phyloP scores from a whole-genome alignment of 2,888 invertebrate genomes.

The Chydorus sphaericus region DNA sequence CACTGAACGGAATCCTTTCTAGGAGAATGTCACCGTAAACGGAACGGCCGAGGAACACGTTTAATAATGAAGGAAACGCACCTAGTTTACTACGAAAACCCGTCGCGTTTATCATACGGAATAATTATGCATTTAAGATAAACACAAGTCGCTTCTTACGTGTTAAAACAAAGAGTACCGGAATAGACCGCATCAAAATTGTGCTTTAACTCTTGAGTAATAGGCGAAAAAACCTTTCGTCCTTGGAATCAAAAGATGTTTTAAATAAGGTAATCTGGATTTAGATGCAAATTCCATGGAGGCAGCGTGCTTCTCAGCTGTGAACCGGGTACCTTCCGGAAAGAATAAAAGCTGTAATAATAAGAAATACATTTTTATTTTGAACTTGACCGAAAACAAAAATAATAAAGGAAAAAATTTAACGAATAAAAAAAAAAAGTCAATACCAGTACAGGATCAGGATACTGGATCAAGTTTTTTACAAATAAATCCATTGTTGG shows the following conservation, averaged over 20 bases:
- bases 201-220: slow-evolving; percentile 62
- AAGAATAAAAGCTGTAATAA: slow-evolving; percentile 57
- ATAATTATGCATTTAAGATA: not conserved
- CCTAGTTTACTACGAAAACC: slow-evolving; percentile 1
- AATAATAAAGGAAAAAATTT: not conserved
- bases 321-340: slow-evolving; percentile 88
- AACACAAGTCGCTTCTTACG: slow-evolving; percentile 17
- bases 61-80: not conserved
- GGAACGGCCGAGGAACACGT: slow-evolving; percentile 1
- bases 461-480: slow-evolving; percentile 67
- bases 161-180: slow-evolving; percentile 36
- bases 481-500: slow-evolving; percentile 65
- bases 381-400: no score
- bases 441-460: slow-evolving; percentile 71
- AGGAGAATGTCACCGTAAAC: slow-evolving; percentile 5
- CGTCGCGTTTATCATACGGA: not conserved
- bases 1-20: not conserved
- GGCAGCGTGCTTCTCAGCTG: slow-evolving; percentile 67
- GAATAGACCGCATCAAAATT: slow-evolving; percentile 73
- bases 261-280: slow-evolving; percentile 30
- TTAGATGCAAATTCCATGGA: slow-evolving; percentile 75
- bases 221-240: slow-evolving; percentile 83
- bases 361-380: no score
- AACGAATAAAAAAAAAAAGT: not conserved
- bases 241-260: slow-evolving; percentile 48